These are phyloP conservation scores for Drosophila meridiana DNA, from an alignment of 2,888 invertebrate species.

Conservation along the genomic window DNA sequence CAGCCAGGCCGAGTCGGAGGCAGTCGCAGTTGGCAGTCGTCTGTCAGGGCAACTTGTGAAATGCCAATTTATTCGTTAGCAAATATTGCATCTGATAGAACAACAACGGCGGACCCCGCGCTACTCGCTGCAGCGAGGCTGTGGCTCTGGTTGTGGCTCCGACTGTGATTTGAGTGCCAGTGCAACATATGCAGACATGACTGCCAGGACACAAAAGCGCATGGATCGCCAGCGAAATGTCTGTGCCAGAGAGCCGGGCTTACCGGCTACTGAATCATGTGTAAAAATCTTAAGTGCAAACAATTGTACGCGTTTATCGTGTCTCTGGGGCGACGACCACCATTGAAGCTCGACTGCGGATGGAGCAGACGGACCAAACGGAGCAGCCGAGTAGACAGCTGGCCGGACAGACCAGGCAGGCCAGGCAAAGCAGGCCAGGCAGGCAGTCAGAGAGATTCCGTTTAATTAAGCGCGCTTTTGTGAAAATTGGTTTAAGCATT, in stretches of 20 bases:
- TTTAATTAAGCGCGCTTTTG: slow-evolving; percentile 76
- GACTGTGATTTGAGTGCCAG: slow-evolving; percentile 68
- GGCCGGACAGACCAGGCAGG: not conserved
- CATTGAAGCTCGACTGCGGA: slow-evolving; percentile 64
- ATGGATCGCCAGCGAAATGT: slow-evolving; percentile 45
- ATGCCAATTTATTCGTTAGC: slow-evolving; percentile 81
- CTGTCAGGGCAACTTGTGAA: slow-evolving; percentile 79
- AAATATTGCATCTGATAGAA: slow-evolving; percentile 81
- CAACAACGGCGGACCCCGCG: slow-evolving; percentile 49
- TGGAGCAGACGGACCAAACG: not conserved
- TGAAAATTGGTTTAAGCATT: slow-evolving; percentile 78
- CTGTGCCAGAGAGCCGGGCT: slow-evolving; percentile 38
- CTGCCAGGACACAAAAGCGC: slow-evolving; percentile 75
- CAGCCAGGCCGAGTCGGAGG: slow-evolving; percentile 17
- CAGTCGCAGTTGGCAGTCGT: slow-evolving; percentile 68
- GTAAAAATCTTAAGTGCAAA: slow-evolving; percentile 86
- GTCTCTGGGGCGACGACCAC: slow-evolving; percentile 82
- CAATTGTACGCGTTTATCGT: slow-evolving; percentile 85
- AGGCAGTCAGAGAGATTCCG: slow-evolving; percentile 66
- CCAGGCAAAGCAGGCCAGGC: not conserved
- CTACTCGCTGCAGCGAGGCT: slow-evolving; percentile 10
- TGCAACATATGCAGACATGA: slow-evolving; percentile 81
- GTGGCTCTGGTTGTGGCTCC: slow-evolving; percentile 1
- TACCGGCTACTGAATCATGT: slow-evolving; percentile 83
- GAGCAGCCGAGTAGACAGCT: slow-evolving; percentile 4